Conservation (phyloP, 2,888 invertebrate species). For the Athrips mouffetella region DNA sequence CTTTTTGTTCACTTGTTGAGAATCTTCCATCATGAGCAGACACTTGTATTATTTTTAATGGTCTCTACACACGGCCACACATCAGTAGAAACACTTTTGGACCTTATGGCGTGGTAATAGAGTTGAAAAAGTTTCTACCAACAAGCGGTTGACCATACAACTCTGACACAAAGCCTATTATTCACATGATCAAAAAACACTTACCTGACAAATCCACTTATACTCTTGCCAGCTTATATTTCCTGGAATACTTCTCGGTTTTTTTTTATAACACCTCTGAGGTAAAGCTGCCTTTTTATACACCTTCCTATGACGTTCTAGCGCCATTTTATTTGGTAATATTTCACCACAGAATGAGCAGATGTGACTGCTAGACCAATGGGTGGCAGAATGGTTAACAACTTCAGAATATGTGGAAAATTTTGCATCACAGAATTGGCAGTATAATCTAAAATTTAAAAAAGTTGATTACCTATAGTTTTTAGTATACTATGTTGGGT, state of each 20-base stretch:
- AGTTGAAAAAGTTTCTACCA: too few relatives aligned
- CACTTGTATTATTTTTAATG: too few relatives aligned
- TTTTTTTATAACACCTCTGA: slow-evolving; percentile 11
- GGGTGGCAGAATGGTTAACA: slow-evolving; percentile 11
- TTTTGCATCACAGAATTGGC: slow-evolving; percentile 27
- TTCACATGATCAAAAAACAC: too few relatives aligned
- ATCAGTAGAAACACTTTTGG: too few relatives aligned
- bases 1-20: too few relatives aligned
- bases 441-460: slow-evolving; percentile 27
- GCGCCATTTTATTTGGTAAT: slow-evolving; percentile 9
- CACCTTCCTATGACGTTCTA: slow-evolving; percentile 17
- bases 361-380: slow-evolving; percentile 17
- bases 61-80: too few relatives aligned
- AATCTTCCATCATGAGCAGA: too few relatives aligned
- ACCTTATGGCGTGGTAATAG: too few relatives aligned
- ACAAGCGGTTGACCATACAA: too few relatives aligned
- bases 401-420: slow-evolving; percentile 17
- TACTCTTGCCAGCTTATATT: slow-evolving; percentile 24
- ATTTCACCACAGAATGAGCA: slow-evolving; percentile 25
- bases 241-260: slow-evolving; percentile 6
- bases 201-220: slow-evolving; percentile 24
- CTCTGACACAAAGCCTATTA: too few relatives aligned
- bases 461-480: too few relatives aligned
- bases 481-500: too few relatives aligned
- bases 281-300: slow-evolving; percentile 15